Evolutionary conservation across 2,888 invertebrate genomes (phyloP).

Genomic region (Tiliacea citrago): DNA sequence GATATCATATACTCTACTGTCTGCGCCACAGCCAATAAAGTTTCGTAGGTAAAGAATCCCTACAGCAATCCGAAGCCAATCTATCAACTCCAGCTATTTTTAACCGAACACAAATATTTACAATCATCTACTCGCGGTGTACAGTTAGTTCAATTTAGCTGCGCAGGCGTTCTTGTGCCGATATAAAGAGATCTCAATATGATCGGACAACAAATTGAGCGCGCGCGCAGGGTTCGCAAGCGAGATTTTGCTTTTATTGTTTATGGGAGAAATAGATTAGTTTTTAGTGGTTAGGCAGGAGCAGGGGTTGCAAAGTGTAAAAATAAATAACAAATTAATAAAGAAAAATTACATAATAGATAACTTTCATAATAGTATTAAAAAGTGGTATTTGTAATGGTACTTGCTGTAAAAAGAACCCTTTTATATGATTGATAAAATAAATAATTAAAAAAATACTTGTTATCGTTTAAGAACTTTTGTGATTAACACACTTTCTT

Average conservation of each 20-base stretch:
- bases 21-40: neutral
- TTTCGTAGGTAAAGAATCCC: constrained; percentile 5
- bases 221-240: constrained; percentile 59
- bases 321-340: too few relatives aligned
- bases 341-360: too few relatives aligned
- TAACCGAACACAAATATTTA: constrained; percentile 64
- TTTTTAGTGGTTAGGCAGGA: constrained; percentile 46
- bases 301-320: neutral
- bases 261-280: constrained; percentile 59
- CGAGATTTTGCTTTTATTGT: constrained; percentile 62
- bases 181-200: constrained; percentile 81
- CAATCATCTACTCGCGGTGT: constrained; percentile 62
- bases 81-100: constrained; percentile 52
- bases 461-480: too few relatives aligned
- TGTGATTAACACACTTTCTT: too few relatives aligned
- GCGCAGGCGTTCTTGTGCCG: constrained; percentile 67
- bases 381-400: too few relatives aligned
- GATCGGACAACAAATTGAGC: constrained; percentile 81
- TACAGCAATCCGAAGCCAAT: constrained; percentile 32
- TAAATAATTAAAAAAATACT: too few relatives aligned
- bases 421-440: too few relatives aligned
- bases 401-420: too few relatives aligned
- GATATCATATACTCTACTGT: neutral
- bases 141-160: constrained; percentile 85
- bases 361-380: too few relatives aligned